Evolutionary conservation across 2,113 vertebrate species (phyloP), one percentile per base, ranked within the genome.

Genomic region (Dipodomys ordii): DNA sequence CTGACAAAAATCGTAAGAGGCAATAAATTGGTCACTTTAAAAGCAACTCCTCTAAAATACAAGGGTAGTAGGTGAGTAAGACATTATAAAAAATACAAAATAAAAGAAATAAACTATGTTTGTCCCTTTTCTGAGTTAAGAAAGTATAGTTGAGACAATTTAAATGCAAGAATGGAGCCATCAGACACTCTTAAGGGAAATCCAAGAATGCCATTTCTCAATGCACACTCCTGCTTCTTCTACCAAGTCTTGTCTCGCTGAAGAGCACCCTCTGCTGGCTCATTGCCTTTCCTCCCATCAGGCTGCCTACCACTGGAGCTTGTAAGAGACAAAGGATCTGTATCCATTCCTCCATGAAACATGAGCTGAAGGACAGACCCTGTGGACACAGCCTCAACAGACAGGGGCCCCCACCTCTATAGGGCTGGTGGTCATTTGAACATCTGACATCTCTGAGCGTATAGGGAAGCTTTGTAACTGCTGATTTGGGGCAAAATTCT

Each of bases 221-320:
- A 23, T 0, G 5, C 25, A 10, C 64, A 35, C 25, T 46, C 49
- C 32, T 35, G 39, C 72, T 32, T 62, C 62, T 78, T 27, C 6
- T 2, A 7, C 19, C 27, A 68, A 93, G 44, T 2, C 32, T 93
- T 23, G 32, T 25, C 35, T 86, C 64, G 0, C 68, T 49, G 28
- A 78, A 39, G 57, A 82, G 81, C 77, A 64, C 94, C 96, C 94
- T 96, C 96, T 96, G 81, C 92, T 96, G 96, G 72, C 49, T 10
- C 0, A 0, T 27, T 3, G 9, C 15, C 3, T 15, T n/a, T 74
- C 46, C 67, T 92, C 76, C 53, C 39, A 71, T 30, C 88, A 18
- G 9, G 22, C 44, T 4, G 80, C 22, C 39, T 35, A 20, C 25
- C 0, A 3, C 12, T 0, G 62, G 62, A 6, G 23, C 32, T 69